Base-by-base conservation (phyloP, 2,888 invertebrate genomes). In the Leptinotarsa peninsularis region DNA sequence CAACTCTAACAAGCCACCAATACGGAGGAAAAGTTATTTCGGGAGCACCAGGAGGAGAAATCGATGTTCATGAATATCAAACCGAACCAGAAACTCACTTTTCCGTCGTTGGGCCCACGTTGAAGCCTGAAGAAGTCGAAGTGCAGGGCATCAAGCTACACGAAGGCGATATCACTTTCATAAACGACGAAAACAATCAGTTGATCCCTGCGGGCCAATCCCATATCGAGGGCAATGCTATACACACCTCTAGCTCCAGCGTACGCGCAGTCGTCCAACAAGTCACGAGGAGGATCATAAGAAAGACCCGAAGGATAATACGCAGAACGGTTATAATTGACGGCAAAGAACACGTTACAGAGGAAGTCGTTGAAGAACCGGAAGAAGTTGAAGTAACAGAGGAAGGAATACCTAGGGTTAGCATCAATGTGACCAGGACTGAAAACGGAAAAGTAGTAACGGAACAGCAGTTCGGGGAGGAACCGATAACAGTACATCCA, bases 281-380 rank as follows among this genome's bases (percentile, higher is more conserved):
- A 89, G 94, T 96, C 0, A 94, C 95, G 0, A 91, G 94, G 79
- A 91, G 93, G 84, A 92, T 95, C n/a, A 92, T 95, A 4, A 91
- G 93, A 76, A 94, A 93, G 82, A 93, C 93, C 18, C 90, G 94
- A 67, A 92, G 93, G 78, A 94, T 95, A 21, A 94, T 96, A 71
- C 91, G 94, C 72, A 92, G 93, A 80, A 91, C 94, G 3, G 93
- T 94, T 0, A 93, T 95, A 5, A 92, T 96, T 75, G 93, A 96
- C 85, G 96, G 96, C 0, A 94, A 95, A 88, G 96, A 96, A 88
- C 93, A 94, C 77, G 91, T 95, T 0, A 93, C 93, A 10, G 96
- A 96, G 87, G 96, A 96, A 89, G 88, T 96, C 0, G 90, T 96
- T 63, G 96, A 96, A 84, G 96, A 96, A 86, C 96, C 96, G 0